A percentile compares a stretch with the other conserved stretches of the same genome.
These are phyloP conservation scores for Linnaemya tessellans DNA, from an alignment of 2,888 invertebrate genomes.

Conservation along the genomic window DNA sequence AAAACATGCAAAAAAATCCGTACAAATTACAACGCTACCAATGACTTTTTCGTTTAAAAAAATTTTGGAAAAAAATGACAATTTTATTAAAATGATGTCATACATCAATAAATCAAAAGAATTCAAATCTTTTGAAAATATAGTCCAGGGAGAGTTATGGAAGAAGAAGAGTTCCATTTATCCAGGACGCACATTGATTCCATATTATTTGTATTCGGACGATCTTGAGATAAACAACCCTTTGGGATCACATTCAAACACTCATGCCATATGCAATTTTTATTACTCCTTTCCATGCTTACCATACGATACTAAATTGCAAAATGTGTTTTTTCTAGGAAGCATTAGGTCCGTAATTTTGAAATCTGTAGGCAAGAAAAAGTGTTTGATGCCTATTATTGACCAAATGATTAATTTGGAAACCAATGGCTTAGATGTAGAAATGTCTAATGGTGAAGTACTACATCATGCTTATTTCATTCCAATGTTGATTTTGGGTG, in stretches of 20 bases:
- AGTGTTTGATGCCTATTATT: not conserved
- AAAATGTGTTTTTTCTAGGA: not conserved
- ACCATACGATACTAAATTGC: not conserved
- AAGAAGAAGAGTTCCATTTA: not conserved
- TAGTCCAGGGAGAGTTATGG: not conserved
- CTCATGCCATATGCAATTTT: not conserved
- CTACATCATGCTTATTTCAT: no score
- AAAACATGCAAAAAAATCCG: not conserved
- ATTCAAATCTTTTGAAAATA: not conserved
- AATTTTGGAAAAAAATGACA: not conserved
- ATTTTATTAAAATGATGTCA: not conserved
- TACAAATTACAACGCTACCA: not conserved
- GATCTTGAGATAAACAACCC: slow-evolving; percentile 39
- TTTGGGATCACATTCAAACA: slow-evolving; percentile 23
- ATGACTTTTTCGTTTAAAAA: not conserved
- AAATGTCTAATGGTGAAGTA: no score
- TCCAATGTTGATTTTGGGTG: no score
- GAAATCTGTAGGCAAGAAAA: not conserved
- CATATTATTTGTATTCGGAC: slow-evolving; percentile 37
- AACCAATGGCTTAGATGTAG: not conserved
- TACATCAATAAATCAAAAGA: not conserved
- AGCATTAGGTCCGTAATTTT: not conserved
- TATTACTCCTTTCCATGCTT: not conserved
- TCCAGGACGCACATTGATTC: not conserved
- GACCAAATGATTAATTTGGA: not conserved